A percentile compares a stretch with the other conserved stretches of the same genome.
Evolutionary conservation across 1,140 invertebrate species (phyloP).

Genomic region (Bicyclus anynana): DNA sequence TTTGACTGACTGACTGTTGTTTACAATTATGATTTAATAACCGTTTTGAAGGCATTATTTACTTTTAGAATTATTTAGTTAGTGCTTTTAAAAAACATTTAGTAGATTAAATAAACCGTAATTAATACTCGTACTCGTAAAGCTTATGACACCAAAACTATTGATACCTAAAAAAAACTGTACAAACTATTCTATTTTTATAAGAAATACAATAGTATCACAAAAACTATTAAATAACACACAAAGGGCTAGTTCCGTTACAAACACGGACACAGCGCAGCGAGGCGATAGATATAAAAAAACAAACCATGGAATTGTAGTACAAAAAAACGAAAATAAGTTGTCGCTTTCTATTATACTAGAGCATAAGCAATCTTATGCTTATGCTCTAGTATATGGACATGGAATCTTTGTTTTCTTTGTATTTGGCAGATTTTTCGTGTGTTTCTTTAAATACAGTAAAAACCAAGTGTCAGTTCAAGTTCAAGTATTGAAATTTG

Average conservation of each 20-base stretch:
- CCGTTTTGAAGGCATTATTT: too few species aligned
- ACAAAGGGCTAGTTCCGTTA: neutral
- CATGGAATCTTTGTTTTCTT: too few species aligned
- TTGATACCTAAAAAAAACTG: neutral
- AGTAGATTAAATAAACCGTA: too few species aligned
- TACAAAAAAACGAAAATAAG: neutral
- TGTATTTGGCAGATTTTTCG: too few species aligned
- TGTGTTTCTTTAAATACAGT: too few species aligned
- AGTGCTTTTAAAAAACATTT: too few species aligned
- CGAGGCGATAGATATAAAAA: conserved; percentile 1
- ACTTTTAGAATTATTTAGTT: too few species aligned
- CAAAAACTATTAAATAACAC: conserved; percentile 6
- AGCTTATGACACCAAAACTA: neutral
- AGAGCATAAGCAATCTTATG: neutral
- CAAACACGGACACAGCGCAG: neutral
- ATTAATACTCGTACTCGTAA: too few species aligned
- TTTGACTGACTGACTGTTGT: too few species aligned
- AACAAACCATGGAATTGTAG: neutral
- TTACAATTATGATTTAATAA: too few species aligned
- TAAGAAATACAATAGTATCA: neutral
- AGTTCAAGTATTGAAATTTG: too few species aligned
- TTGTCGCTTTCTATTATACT: neutral
- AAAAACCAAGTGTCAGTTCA: too few species aligned
- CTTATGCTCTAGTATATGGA: neutral
- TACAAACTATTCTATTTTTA: neutral